phyloP scores from a whole-genome alignment of 2,113 vertebrate species.

The Pseudopodoces humilis region DNA sequence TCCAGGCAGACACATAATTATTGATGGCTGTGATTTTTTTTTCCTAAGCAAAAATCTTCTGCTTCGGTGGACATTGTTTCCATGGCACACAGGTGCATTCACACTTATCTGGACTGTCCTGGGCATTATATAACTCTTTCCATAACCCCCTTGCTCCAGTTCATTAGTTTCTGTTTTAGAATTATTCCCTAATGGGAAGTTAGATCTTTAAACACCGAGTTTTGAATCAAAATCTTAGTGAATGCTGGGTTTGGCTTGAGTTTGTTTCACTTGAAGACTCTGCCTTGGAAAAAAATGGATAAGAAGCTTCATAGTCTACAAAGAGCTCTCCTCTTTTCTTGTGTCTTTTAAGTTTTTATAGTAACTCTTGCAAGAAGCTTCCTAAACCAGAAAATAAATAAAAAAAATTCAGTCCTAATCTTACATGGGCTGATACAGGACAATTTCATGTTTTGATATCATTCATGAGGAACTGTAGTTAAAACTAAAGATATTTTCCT shows the following conservation, averaged over 20 bases:
- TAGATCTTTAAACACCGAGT: background rate
- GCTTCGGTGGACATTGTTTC: background rate
- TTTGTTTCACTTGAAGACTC: background rate
- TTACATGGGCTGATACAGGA: fast-evolving
- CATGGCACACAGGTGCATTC: background rate
- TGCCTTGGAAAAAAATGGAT: background rate
- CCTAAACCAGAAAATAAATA: background rate
- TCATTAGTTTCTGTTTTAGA: background rate
- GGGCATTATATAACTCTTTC: background rate
- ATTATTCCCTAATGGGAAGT: background rate
- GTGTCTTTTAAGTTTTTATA: background rate
- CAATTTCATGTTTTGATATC: background rate
- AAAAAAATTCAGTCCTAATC: fast-evolving
- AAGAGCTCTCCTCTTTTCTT: background rate
- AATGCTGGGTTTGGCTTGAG: background rate
- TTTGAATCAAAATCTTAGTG: background rate
- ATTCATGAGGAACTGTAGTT: background rate
- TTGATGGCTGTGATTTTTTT: background rate
- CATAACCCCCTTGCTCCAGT: background rate
- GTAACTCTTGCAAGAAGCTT: background rate
- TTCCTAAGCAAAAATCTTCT: background rate
- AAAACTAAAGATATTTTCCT: background rate
- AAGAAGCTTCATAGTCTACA: background rate
- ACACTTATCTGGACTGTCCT: background rate
- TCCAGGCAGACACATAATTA: background rate